Percentiles rank a stretch among this genome's conserved stretches.
Conservation (phyloP, 2,113 vertebrate genomes). For the Neodon shergylaensis region DNA sequence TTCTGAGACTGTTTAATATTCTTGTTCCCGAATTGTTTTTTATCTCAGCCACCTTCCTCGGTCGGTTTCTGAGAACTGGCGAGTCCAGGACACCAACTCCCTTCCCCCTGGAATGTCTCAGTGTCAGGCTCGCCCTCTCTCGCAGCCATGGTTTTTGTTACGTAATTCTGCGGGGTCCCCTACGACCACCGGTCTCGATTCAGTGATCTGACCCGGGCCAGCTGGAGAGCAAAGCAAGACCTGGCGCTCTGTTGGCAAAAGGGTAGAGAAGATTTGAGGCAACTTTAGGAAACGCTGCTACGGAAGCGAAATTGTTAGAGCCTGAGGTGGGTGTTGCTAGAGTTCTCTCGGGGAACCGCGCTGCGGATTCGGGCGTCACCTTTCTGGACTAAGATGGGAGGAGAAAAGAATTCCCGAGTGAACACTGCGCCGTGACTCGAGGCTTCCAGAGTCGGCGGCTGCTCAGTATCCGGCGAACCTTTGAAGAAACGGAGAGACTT, state of each 20-base stretch:
- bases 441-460: slow-evolving; percentile 9
- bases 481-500: slow-evolving; percentile 12
- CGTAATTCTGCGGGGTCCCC: slow-evolving; percentile 72
- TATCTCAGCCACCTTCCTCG: slow-evolving; percentile 69
- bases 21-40: slow-evolving; percentile 47
- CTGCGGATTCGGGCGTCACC: slow-evolving; percentile 71
- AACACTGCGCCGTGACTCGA: slow-evolving; percentile 44
- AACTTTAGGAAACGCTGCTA: background rate
- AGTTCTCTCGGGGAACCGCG: slow-evolving; percentile 32
- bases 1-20: slow-evolving; percentile 23
- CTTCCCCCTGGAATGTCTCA: slow-evolving; percentile 83
- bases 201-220: background rate
- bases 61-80: slow-evolving; percentile 76
- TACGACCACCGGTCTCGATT: slow-evolving; percentile 32
- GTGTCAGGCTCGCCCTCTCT: slow-evolving; percentile 78
- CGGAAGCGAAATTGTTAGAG: background rate
- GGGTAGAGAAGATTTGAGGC: background rate
- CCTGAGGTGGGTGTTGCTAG: background rate
- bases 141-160: slow-evolving; percentile 81
- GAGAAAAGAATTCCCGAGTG: slow-evolving; percentile 72
- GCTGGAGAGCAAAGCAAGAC: slow-evolving; percentile 4
- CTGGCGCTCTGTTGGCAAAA: slow-evolving; percentile 15
- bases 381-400: slow-evolving; percentile 64
- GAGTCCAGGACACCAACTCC: slow-evolving; percentile 79
- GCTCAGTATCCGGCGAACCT: slow-evolving; percentile 2